Percentiles rank a stretch among this genome's conserved stretches.
Conservation (phyloP, 2,113 vertebrate species). For the Megaceryle torquata region DNA sequence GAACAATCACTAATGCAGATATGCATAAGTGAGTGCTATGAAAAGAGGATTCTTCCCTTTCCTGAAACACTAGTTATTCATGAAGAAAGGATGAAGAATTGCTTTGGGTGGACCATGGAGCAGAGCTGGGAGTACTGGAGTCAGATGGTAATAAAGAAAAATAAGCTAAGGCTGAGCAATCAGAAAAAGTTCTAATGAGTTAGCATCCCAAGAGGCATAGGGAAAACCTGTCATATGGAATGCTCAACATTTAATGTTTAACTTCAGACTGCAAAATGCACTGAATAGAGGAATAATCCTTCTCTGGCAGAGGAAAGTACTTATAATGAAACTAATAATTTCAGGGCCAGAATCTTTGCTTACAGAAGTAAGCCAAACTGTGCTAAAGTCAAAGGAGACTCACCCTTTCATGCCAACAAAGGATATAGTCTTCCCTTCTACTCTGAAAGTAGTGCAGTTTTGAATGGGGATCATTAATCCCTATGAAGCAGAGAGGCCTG, state of each 20-base stretch:
- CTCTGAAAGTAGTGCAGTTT: background rate
- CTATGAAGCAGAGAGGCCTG: background rate
- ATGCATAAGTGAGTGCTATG: background rate
- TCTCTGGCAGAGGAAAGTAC: slow-evolving; percentile 11
- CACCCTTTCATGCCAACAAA: slow-evolving; percentile 29
- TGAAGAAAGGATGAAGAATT: background rate
- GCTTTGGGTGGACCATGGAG: background rate
- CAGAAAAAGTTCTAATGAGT: background rate
- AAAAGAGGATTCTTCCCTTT: background rate
- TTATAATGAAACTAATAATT: slow-evolving; percentile 10
- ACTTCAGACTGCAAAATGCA: background rate
- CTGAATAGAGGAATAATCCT: slow-evolving; percentile 30
- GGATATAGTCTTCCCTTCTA: background rate
- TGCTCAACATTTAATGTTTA: slow-evolving; percentile 17
- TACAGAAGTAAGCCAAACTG: slow-evolving; percentile 11
- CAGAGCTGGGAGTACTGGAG: background rate
- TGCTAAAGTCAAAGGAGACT: slow-evolving; percentile 23
- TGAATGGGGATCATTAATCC: slow-evolving; percentile 9
- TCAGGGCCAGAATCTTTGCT: slow-evolving; percentile 16
- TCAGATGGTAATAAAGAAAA: background rate
- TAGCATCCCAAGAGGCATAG: background rate
- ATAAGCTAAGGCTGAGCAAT: background rate
- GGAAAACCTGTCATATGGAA: background rate
- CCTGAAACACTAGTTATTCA: background rate
- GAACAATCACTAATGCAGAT: background rate